Evolutionary conservation across 2,888 invertebrate genomes (phyloP), one percentile per base, ranked within the genome.

Genomic region (Desoria tigrina): DNA sequence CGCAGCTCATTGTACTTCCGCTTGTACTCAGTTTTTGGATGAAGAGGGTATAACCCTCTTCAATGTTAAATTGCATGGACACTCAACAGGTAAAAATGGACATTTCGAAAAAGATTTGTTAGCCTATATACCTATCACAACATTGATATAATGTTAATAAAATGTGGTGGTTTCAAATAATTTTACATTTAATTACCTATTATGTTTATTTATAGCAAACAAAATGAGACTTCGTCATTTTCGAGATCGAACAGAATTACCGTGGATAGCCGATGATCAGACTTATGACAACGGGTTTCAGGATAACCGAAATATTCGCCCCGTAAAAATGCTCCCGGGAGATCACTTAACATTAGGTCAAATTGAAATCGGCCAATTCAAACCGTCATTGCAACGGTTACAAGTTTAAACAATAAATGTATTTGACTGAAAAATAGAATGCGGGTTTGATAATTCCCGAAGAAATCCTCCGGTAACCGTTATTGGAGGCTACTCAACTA

Each of bases 221-320:
- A 53, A 28, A 23, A 39, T 62, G 27, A 39, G 54, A 28, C 32
- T 62, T 2, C 62, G 55, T 4, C 62, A 62, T 55, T 62, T 54
- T 24, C 23, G 62, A 55, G 42, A 27, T 11, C 23, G 24, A 23
- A 42, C 4, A 2, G 62, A 62, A 26, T 27, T 62, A 3, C 62
- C 62, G 16, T 62, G 62, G 62, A 55, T 54, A 16, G 26, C 53
- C n/a, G n/a, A 51, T 21, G 62, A 62, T 42, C 54, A 55, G 24
- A 62, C 23, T 24, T 53, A 42, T 26, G 53, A 55, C 32, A 32
- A 53, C n/a, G 21, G 21, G 26, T 53, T 53, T 42, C 53, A 54
- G 26, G 14, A 32, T 4, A 55, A 23, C 24, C 42, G 45, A 7
- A 55, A 37, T 9, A 18, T 55, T n/a, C 14, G 16, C 3, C 28